Base-by-base conservation (phyloP, 1,140 invertebrate genomes). In the Drosophila baimaii region DNA sequence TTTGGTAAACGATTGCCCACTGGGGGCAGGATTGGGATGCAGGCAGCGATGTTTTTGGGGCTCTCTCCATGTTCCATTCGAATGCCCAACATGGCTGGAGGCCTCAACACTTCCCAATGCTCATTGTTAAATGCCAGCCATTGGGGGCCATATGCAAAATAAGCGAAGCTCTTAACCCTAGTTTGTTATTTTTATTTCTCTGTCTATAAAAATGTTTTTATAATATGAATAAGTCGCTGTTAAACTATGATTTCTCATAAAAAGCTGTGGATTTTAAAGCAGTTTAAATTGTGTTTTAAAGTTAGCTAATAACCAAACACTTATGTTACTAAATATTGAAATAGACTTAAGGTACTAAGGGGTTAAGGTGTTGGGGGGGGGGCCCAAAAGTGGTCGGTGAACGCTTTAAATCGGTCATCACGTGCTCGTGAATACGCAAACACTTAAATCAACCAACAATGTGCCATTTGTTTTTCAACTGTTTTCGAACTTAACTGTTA, bases 401-500 rank as follows among this genome's bases (percentile, higher is more conserved):
- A 49, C 27, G 27, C 62, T 49, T 25, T 23, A 31, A 68, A 51
- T 51, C 64, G 64, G 62, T 12, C 61, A 66, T 68, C 64, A 68
- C 64, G 64, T 65, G 61, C 64, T 41, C 33, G 19, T 49, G 33
- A 19, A 33, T 47, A 35, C 27, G 15, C 7, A 17, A 39, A 19
- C 33, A 39, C n/a, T 23, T 19, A 13, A 27, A 64, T 33, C 5
- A 9, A 10, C 6, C 17, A 39, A 35, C 13, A 17, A 23, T 33
- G n/a, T 23, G 23, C 8, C n/a, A 33, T 25, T 47, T 63, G 13
- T 31, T 46, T 31, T 35, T 55, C 2, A 55, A 23, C 13, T 46
- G 23, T 31, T 58, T 54, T 39, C 21, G n/a, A 51, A 81, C 74
- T 85, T 66, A 81, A 84, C 81, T 85, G 80, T 85, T 73, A 47